Percentiles rank a stretch among this genome's conserved stretches.
Conservation (phyloP, 2,888 invertebrate species). For the Mesorhabditis belari region DNA sequence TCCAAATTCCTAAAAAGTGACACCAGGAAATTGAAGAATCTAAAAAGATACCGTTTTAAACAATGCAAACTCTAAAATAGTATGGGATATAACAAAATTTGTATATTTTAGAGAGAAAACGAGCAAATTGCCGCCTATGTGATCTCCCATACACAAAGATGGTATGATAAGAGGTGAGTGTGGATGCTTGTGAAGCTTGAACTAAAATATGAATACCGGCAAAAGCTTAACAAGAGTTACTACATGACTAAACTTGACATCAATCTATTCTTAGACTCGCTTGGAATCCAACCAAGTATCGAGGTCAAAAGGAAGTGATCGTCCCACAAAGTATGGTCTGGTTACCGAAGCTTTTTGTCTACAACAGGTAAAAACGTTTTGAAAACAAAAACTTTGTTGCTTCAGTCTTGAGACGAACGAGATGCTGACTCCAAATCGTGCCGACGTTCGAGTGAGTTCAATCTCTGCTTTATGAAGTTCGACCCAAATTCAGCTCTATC, state of each 20-base stretch:
- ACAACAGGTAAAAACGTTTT: constrained; percentile 23
- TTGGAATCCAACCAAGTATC: constrained; percentile 27
- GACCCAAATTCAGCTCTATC: constrained; percentile 6
- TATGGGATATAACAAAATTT: too few relatives aligned
- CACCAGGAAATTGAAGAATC: too few relatives aligned
- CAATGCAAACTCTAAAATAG: too few relatives aligned
- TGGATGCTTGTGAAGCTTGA: neutral
- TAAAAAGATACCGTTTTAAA: too few relatives aligned
- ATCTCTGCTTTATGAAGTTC: too few relatives aligned
- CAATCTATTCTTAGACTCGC: constrained; percentile 7
- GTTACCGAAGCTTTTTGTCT: constrained; percentile 48
- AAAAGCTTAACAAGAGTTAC: too few relatives aligned
- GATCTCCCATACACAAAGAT: constrained; percentile 37
- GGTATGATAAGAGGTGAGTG: constrained; percentile 17
- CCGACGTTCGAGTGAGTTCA: constrained; percentile 38
- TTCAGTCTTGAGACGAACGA: constrained; percentile 43
- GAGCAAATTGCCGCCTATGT: constrained; percentile 45
- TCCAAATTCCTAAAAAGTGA: too few relatives aligned
- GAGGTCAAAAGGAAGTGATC: constrained; percentile 33
- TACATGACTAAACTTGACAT: too few relatives aligned
- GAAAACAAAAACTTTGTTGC: too few relatives aligned
- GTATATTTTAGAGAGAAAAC: constrained; percentile 35
- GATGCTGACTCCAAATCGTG: constrained; percentile 40
- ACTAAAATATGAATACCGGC: too few relatives aligned
- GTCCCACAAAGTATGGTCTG: constrained; percentile 42